Percentiles rank a stretch among this genome's conserved stretches.
These are phyloP conservation scores for Cerastoderma edule DNA, from an alignment of 2,888 invertebrate genomes.

Conservation along the genomic window DNA sequence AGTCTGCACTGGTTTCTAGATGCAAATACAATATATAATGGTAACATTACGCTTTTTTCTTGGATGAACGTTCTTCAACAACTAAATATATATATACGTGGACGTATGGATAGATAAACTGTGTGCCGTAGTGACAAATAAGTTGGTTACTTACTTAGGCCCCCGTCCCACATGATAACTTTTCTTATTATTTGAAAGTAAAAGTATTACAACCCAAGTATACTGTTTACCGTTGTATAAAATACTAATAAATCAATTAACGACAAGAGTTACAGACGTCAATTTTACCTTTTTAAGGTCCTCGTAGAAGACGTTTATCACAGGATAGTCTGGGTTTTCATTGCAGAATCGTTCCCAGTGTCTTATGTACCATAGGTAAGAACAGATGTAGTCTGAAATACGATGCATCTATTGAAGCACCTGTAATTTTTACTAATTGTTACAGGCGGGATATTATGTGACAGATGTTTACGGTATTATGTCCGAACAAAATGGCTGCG, in stretches of 20 bases:
- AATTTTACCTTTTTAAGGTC: slow-evolving; percentile 33
- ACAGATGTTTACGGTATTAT: background rate
- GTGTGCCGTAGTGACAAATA: background rate
- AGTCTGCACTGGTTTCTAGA: too few relatives aligned
- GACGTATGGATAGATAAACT: too few relatives aligned
- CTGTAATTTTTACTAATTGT: background rate
- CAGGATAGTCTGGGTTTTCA: slow-evolving; percentile 28
- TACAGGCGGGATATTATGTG: background rate
- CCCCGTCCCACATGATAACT: background rate
- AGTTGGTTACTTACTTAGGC: background rate
- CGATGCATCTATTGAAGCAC: background rate
- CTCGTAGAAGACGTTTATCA: slow-evolving; percentile 32
- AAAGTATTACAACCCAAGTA: background rate
- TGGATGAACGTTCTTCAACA: too few relatives aligned
- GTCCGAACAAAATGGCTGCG: background rate
- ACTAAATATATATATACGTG: too few relatives aligned
- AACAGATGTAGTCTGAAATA: background rate
- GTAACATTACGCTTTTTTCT: too few relatives aligned
- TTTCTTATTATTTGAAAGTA: background rate
- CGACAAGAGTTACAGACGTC: background rate
- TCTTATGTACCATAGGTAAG: background rate
- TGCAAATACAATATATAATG: too few relatives aligned
- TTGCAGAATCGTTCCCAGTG: slow-evolving; percentile 34
- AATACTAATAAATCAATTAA: too few relatives aligned
- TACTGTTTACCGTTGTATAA: too few relatives aligned